These are phyloP conservation scores for Pheosia tremula DNA, from an alignment of 2,888 invertebrate genomes.

Conservation along the genomic window DNA sequence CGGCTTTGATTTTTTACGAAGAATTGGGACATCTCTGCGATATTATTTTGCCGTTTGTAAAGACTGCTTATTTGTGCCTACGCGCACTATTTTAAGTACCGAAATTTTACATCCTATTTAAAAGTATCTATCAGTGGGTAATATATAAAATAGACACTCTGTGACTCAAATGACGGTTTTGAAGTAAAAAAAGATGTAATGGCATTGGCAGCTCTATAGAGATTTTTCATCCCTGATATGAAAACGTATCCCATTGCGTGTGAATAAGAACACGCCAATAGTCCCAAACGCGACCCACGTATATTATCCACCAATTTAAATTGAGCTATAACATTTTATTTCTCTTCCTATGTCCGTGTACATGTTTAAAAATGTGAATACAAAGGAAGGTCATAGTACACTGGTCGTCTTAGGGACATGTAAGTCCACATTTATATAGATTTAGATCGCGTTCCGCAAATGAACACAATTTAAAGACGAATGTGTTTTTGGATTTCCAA, in stretches of 20 bases:
- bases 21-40: too few relatives aligned
- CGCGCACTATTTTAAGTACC: too few relatives aligned
- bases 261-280: slow-evolving; percentile 72
- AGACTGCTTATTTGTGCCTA: too few relatives aligned
- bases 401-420: slow-evolving; percentile 49
- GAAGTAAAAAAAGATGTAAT: background rate
- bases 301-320: slow-evolving; percentile 55
- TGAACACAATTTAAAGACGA: slow-evolving; percentile 81
- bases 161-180: too few relatives aligned
- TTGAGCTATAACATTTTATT: slow-evolving; percentile 47
- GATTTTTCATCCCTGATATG: slow-evolving; percentile 39
- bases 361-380: slow-evolving; percentile 29
- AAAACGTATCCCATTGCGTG: slow-evolving; percentile 60
- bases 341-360: slow-evolving; percentile 26
- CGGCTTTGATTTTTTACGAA: too few relatives aligned
- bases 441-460: slow-evolving; percentile 75
- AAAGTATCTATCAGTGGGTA: too few relatives aligned
- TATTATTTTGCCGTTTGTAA: too few relatives aligned
- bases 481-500: slow-evolving; percentile 72
- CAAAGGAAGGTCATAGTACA: slow-evolving; percentile 42
- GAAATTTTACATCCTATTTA: too few relatives aligned
- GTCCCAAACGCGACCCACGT: slow-evolving; percentile 54
- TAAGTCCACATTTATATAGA: slow-evolving; percentile 78
- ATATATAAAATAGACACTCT: too few relatives aligned
- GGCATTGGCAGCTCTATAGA: slow-evolving; percentile 39